phyloP scores from a whole-genome alignment of 2,888 invertebrate species.

The Noctua comes region DNA sequence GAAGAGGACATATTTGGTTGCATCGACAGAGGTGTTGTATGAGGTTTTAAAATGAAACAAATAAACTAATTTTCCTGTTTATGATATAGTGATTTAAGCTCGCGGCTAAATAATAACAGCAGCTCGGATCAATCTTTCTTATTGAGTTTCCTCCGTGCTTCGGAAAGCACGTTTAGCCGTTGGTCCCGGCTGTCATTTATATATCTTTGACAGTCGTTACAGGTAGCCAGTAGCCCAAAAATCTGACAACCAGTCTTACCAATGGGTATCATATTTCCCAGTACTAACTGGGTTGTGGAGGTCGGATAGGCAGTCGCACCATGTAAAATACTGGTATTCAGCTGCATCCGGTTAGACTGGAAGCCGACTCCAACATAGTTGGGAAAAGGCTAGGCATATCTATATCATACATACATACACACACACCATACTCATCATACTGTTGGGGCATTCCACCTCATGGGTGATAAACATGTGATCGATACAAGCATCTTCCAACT shows the following conservation, averaged over 20 bases:
- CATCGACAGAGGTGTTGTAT: not conserved
- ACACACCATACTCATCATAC: no score
- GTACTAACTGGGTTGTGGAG: not conserved
- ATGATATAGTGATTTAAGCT: not conserved
- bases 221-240: not conserved
- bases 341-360: not conserved
- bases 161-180: not conserved
- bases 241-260: not conserved
- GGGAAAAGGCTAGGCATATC: not conserved
- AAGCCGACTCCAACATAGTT: not conserved
- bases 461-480: constrained; percentile 45
- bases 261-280: not conserved
- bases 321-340: not conserved
- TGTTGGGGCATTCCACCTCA: not conserved
- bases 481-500: constrained; percentile 47
- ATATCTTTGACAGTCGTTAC: not conserved
- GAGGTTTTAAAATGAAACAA: not conserved
- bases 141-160: not conserved
- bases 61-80: not conserved
- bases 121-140: not conserved
- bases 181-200: not conserved
- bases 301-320: not conserved
- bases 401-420: no score
- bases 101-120: not conserved
- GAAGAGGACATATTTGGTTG: not conserved